phyloP scores from a whole-genome alignment of 2,888 invertebrate species.

The Saturnia japonica region DNA sequence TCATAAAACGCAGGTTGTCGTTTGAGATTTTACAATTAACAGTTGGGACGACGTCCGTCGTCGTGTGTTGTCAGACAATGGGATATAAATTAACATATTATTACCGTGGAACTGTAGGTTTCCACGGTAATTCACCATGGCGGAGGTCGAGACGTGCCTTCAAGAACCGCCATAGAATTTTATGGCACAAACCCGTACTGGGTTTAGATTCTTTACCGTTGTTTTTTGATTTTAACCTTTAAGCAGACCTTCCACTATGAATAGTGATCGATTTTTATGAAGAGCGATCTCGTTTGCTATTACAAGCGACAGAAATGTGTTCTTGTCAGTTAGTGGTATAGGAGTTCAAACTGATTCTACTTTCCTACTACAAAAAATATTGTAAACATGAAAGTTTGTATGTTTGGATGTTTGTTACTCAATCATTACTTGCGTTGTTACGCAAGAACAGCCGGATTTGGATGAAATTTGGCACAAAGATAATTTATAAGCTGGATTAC shows the following conservation, averaged over 20 bases:
- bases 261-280: background rate
- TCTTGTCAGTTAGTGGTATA: background rate
- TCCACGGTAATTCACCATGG: conserved; percentile 39
- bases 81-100: conserved; percentile 57
- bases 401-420: too few species aligned
- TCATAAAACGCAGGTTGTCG: background rate
- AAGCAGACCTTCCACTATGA: background rate
- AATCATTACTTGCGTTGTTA: too few species aligned
- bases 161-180: conserved; percentile 37
- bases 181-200: conserved; percentile 5
- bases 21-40: conserved; percentile 31
- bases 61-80: conserved; percentile 54
- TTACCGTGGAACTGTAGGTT: conserved; percentile 36
- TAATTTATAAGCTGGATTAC: too few species aligned
- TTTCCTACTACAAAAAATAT: too few species aligned
- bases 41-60: conserved; percentile 33
- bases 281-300: background rate
- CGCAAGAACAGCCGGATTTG: too few species aligned
- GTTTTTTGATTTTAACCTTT: background rate
- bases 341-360: background rate
- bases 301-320: background rate
- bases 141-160: conserved; percentile 40
- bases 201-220: conserved; percentile 6
- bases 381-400: too few species aligned
- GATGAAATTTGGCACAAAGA: too few species aligned